These are phyloP conservation scores for Forbesichthys papilliferus DNA, from an alignment of 2,113 vertebrate genomes.

Conservation along the genomic window DNA sequence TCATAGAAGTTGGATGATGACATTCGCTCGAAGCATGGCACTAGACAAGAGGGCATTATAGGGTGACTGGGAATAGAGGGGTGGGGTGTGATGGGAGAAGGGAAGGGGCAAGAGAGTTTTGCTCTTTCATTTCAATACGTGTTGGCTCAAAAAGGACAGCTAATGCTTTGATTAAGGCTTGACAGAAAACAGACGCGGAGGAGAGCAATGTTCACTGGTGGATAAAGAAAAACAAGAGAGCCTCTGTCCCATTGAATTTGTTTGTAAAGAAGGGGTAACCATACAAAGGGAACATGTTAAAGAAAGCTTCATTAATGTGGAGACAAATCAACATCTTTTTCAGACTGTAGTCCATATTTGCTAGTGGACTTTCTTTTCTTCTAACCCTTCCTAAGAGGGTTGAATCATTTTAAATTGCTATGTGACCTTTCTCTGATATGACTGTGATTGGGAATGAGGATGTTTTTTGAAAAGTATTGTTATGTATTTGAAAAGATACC, in stretches of 20 bases:
- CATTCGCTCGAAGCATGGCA: conserved; percentile 64
- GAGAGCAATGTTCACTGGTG: conserved; percentile 42
- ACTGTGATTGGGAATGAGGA: neutral
- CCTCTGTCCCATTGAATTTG: conserved; percentile 41
- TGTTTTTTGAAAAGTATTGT: too few species aligned
- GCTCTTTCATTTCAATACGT: conserved; percentile 67
- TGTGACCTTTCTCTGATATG: neutral
- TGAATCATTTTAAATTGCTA: neutral
- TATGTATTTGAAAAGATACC: too few species aligned
- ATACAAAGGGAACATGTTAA: conserved; percentile 29
- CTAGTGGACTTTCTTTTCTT: neutral
- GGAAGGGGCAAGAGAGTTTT: conserved; percentile 52
- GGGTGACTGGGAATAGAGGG: conserved; percentile 26
- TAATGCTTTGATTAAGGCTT: conserved; percentile 65
- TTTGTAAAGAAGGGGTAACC: conserved; percentile 45
- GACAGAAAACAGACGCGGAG: conserved; percentile 39
- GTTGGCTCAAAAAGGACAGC: conserved; percentile 61
- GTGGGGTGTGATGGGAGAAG: conserved; percentile 40
- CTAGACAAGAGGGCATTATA: conserved; percentile 68
- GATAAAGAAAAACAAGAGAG: conserved; percentile 51
- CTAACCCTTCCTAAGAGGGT: neutral
- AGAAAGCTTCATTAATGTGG: conserved; percentile 28
- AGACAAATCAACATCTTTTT: neutral
- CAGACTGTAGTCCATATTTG: neutral
- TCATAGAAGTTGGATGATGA: conserved; percentile 71